These are phyloP conservation scores for Malurus alboscapulatus DNA, from an alignment of 2,113 vertebrate species.

Conservation along the genomic window DNA sequence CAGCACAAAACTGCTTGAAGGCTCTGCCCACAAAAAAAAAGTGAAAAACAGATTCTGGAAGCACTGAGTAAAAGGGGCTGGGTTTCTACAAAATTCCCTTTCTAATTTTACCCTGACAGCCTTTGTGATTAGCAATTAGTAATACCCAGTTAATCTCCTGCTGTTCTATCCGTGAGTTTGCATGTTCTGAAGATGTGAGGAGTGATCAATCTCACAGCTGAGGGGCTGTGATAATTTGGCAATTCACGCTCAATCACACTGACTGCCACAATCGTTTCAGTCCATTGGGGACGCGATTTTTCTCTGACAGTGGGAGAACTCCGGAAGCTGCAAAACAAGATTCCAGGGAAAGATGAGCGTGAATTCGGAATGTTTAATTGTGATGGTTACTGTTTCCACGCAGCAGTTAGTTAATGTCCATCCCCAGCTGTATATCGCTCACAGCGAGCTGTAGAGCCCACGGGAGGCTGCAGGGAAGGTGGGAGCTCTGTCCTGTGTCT, in stretches of 20 bases:
- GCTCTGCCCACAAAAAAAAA: background rate
- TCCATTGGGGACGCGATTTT: rapidly evolving
- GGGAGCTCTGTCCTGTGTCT: background rate
- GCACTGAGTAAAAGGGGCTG: background rate
- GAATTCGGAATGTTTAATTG: background rate
- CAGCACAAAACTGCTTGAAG: background rate
- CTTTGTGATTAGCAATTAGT: conserved; percentile 59
- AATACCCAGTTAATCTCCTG: conserved; percentile 46
- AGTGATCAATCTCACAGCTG: background rate
- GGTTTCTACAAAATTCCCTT: background rate
- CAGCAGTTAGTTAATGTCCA: too few species aligned
- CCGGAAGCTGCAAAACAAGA: background rate
- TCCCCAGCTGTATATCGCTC: background rate
- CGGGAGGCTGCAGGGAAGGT: background rate
- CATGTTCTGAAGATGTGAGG: background rate
- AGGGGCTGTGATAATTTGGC: background rate
- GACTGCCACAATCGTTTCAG: rapidly evolving
- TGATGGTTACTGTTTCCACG: rapidly evolving
- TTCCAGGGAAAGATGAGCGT: rapidly evolving
- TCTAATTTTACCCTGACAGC: conserved; percentile 43
- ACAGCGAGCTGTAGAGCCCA: rapidly evolving
- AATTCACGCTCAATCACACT: background rate
- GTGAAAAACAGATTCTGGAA: background rate
- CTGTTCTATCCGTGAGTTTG: background rate
- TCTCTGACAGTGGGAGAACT: background rate